A percentile compares a stretch with the other conserved stretches of the same genome.
Conservation (phyloP, 2,888 invertebrate species). For the Diachrysia chrysitis region DNA sequence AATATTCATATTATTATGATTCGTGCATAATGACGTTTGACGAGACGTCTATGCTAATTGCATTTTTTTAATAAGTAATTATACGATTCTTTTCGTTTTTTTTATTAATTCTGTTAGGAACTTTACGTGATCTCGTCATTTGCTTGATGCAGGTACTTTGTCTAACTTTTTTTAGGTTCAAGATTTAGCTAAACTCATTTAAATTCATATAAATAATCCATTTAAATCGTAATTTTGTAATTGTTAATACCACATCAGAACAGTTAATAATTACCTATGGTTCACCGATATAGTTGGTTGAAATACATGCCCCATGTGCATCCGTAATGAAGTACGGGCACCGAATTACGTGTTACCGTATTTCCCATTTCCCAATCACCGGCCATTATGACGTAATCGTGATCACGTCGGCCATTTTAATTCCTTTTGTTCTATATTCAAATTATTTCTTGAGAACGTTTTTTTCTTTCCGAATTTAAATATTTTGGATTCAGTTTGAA, state of each 20-base stretch:
- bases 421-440: constrained; percentile 12
- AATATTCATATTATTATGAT: too few relatives aligned
- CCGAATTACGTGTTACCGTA: constrained; percentile 39
- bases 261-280: constrained; percentile 36
- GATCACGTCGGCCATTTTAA: constrained; percentile 12
- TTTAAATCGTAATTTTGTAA: constrained; percentile 27
- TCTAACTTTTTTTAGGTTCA: too few relatives aligned
- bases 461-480: constrained; percentile 10
- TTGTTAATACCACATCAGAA: constrained; percentile 16
- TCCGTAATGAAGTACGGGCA: constrained; percentile 43
- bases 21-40: too few relatives aligned
- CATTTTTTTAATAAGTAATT: too few relatives aligned
- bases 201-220: too few relatives aligned
- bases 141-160: too few relatives aligned
- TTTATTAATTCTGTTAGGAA: too few relatives aligned
- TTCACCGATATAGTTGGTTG: constrained; percentile 29
- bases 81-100: too few relatives aligned
- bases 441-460: constrained; percentile 7
- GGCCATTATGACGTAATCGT: constrained; percentile 36
- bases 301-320: constrained; percentile 49
- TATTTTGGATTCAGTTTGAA: not conserved
- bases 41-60: too few relatives aligned
- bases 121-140: too few relatives aligned
- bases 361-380: constrained; percentile 43
- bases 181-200: not conserved